These are phyloP conservation scores for Chaunax sp. DNA, from an alignment of 2,797 vertebrate genomes.

Conservation along the genomic window DNA sequence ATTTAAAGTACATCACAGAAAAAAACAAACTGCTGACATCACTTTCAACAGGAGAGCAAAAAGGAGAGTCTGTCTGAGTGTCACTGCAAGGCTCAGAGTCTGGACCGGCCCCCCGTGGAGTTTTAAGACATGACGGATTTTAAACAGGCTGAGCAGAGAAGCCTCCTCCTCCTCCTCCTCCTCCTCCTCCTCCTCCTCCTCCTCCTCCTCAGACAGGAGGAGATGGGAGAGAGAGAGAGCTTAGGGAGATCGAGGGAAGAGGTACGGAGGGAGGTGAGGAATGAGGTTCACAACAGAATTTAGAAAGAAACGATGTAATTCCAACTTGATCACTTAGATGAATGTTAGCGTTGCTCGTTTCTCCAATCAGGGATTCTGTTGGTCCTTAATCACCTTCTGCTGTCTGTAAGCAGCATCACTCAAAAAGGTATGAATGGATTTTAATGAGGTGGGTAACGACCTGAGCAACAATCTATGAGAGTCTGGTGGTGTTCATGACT, in stretches of 20 bases:
- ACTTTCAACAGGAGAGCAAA: neutral
- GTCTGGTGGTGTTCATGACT: too few species aligned
- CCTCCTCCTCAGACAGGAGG: neutral
- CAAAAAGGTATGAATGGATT: too few species aligned
- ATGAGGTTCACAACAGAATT: too few species aligned
- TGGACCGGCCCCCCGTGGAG: constrained; percentile 19
- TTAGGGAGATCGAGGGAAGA: neutral
- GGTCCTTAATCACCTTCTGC: too few species aligned
- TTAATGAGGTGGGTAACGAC: too few species aligned
- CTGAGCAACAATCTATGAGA: too few species aligned
- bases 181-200: constrained; percentile 11
- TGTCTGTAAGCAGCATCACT: too few species aligned
- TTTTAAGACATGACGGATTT: constrained; percentile 36
- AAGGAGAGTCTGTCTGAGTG: constrained; percentile 1
- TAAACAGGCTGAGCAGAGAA: constrained; percentile 17
- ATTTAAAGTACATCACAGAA: neutral
- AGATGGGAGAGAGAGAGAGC: neutral
- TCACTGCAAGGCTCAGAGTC: constrained; percentile 8
- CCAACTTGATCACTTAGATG: too few species aligned
- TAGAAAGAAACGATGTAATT: neutral
- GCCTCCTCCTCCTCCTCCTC: too few species aligned
- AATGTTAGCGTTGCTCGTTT: too few species aligned
- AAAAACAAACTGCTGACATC: neutral
- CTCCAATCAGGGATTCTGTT: too few species aligned
- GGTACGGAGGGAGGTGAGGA: neutral